A percentile compares a stretch with the other conserved stretches of the same genome.
phyloP scores from a whole-genome alignment of 2,797 vertebrate genomes.

The Lagodon rhomboides region DNA sequence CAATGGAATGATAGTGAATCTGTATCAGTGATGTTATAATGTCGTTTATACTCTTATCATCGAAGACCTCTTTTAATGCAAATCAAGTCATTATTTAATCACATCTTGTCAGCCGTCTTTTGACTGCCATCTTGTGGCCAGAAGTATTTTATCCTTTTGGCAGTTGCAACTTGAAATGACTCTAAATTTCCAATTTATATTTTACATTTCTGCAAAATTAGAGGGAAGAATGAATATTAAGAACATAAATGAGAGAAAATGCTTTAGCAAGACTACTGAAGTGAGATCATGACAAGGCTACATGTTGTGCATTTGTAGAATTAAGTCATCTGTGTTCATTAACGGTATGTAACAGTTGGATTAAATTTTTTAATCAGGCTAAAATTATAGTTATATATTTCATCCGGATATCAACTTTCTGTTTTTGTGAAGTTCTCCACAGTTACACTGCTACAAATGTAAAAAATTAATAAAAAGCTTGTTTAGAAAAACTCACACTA shows the following conservation, averaged over 20 bases:
- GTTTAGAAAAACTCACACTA: not conserved
- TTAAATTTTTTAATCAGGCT: not conserved
- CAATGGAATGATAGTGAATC: not conserved
- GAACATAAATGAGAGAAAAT: not conserved
- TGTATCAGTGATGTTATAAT: not conserved
- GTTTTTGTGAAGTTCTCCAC: not conserved
- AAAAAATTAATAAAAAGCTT: not conserved
- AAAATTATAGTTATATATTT: not conserved
- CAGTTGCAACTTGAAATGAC: not conserved
- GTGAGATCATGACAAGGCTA: not conserved
- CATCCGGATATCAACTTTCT: not conserved
- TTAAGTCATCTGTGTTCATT: not conserved
- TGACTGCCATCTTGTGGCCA: constrained; percentile 76
- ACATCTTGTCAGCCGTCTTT: not conserved
- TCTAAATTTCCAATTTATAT: not conserved
- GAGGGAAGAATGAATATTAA: not conserved
- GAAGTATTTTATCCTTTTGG: not conserved
- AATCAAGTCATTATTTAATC: not conserved
- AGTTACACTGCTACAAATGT: not conserved
- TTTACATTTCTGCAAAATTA: not conserved
- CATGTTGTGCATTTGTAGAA: not conserved
- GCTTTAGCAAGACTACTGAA: not conserved
- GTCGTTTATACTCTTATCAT: not conserved
- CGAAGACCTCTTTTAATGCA: not conserved
- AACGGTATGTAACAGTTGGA: not conserved